Evolutionary conservation across 2,113 vertebrate species (phyloP), one percentile per base, ranked within the genome.

Genomic region (Xenotilapia longispinis): DNA sequence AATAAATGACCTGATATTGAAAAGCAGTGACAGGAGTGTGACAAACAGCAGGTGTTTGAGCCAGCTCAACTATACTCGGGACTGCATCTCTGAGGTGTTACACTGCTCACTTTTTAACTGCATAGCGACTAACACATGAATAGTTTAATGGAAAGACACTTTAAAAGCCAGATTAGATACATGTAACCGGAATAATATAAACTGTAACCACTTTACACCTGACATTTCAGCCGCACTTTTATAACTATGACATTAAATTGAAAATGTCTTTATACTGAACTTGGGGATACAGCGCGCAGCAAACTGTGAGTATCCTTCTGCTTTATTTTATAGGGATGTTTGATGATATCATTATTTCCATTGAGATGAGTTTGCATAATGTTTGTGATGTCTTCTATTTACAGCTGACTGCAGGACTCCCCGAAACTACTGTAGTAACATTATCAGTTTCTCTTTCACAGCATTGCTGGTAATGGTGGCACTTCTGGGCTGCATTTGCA

Each of bases 21-120:
- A 47, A 26, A 28, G 70, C 42, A 75, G 70, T 15, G 14, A 5
- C 23, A 75, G 23, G 21, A 28, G 13, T 47, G 40, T 75, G 3
- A 0, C 9, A 5, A 75, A 26, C 70, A 15, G 21, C 40, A 19
- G 11, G 2, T 75, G 21, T 26, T 47, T 17, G 23, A 33, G 33
- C 33, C 6, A 47, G 23, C 23, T 75, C 40, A 75, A 17, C 68
- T 28, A 75, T 26, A 75, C 23, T 21, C 1, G 19, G 0, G 47
- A 53, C 75, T 80, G 75, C 75, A 54, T 80, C 78, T 54, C 49
- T 54, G 78, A 23, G 49, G 78, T 17, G 11, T 54, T 80, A 80
- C 5, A 54, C 28, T 3, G 15, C 73, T 33, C 40, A 28, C 3
- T 33, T 51, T 79, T 79, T 19, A 13, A 47, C 42, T 19, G 15